These are phyloP conservation scores for Aurelia sp. DNA, from an alignment of 30 jellyfish, hydroid and myxozoan genomes.

Conservation along the genomic window DNA sequence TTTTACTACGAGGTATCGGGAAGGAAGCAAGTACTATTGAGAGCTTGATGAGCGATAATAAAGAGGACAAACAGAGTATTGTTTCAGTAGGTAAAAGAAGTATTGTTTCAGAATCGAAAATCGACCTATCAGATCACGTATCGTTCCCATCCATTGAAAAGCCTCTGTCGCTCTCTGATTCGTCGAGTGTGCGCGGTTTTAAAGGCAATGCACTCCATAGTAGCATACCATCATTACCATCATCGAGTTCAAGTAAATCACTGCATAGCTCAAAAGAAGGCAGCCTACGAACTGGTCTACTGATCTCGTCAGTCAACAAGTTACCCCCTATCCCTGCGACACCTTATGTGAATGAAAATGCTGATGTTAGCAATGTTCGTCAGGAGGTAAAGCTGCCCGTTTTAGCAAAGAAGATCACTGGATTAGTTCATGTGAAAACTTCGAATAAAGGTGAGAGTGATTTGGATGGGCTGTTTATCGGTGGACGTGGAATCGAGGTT, in stretches of 20 bases:
- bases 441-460: neutral
- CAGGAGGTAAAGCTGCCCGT: slow-evolving; percentile 29
- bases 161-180: slow-evolving; percentile 15
- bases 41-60: slow-evolving; percentile 38
- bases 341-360: slow-evolving; percentile 19
- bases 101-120: slow-evolving; percentile 23
- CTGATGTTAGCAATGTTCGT: neutral
- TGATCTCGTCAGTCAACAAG: slow-evolving; percentile 40
- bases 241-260: slow-evolving; percentile 45
- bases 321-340: slow-evolving; percentile 72
- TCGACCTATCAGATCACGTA: slow-evolving; percentile 38
- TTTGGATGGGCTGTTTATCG: slow-evolving; percentile 26
- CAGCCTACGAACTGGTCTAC: slow-evolving; percentile 31
- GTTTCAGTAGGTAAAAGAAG: slow-evolving; percentile 22
- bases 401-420: slow-evolving; percentile 9
- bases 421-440: neutral
- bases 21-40: slow-evolving; percentile 47
- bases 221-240: slow-evolving; percentile 46
- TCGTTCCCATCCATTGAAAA: slow-evolving; percentile 45
- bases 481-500: slow-evolving; percentile 68
- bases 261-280: slow-evolving; percentile 36
- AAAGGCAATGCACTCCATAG: slow-evolving; percentile 71
- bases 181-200: slow-evolving; percentile 45
- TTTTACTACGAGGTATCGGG: slow-evolving; percentile 51
- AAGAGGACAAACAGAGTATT: slow-evolving; percentile 20